A percentile compares a stretch with the other conserved stretches of the same genome.
Evolutionary conservation across 2,113 vertebrate genomes (phyloP).

Genomic region (Phaethornis superciliosus): DNA sequence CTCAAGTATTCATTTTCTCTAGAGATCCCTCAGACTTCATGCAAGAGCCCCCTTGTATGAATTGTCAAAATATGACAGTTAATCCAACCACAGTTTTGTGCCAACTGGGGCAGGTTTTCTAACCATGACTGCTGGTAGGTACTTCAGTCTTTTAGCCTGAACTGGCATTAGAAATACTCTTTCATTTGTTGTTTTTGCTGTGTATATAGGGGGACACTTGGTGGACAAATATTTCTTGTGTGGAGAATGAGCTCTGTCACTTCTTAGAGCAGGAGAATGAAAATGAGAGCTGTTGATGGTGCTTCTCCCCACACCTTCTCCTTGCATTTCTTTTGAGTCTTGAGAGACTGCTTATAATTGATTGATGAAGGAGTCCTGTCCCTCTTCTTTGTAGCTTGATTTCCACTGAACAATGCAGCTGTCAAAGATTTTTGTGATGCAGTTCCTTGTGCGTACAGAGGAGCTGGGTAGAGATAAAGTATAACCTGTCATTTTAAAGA

Average conservation of each 20-base stretch:
- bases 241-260: conserved; percentile 5
- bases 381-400: conserved; percentile 61
- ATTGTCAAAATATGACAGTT: conserved; percentile 57
- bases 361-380: conserved; percentile 68
- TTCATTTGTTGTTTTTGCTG: not conserved
- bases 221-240: conserved; percentile 30
- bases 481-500: conserved; percentile 50
- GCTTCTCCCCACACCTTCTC: not conserved
- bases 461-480: conserved; percentile 19
- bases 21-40: conserved; percentile 2
- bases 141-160: not conserved
- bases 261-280: not conserved
- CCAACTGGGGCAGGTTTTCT: conserved; percentile 35
- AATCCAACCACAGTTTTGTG: not conserved
- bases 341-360: conserved; percentile 59
- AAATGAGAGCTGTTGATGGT: conserved; percentile 10
- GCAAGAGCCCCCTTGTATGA: not conserved
- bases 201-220: not conserved
- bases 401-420: conserved; percentile 69
- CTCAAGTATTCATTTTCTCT: conserved; percentile 34
- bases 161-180: not conserved
- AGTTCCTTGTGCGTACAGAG: conserved; percentile 15
- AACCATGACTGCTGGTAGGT: not conserved
- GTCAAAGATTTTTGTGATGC: conserved; percentile 66
- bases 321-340: not conserved